Evolutionary conservation across 64 coral and sea anemone species (phyloP).

Genomic region (Catalaphyllia jardinei): DNA sequence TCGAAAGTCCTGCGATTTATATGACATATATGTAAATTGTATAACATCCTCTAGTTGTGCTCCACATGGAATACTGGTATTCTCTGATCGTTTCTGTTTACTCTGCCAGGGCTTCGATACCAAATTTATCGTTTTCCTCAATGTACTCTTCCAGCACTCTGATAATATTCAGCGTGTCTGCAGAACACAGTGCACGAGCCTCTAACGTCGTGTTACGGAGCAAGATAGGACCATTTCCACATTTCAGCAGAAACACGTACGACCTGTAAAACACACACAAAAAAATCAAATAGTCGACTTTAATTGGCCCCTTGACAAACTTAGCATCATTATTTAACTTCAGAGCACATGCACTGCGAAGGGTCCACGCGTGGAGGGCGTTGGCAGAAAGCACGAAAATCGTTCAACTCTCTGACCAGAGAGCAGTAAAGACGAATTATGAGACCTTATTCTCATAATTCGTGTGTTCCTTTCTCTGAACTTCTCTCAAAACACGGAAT

Average conservation of each 20-base stretch:
- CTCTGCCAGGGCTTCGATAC: neutral
- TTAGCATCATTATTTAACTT: no score
- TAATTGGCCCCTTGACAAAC: no score
- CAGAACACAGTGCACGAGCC: slow-evolving; percentile 48
- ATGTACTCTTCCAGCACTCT: slow-evolving; percentile 85
- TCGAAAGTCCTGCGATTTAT: no score
- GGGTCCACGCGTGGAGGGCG: no score
- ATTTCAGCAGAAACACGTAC: slow-evolving; percentile 84
- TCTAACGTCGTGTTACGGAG: slow-evolving; percentile 87
- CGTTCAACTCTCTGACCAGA: no score
- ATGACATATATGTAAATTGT: no score
- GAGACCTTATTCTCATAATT: no score
- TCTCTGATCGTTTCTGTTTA: neutral
- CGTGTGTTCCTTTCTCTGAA: no score
- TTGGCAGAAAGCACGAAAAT: no score
- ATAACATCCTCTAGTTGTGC: neutral
- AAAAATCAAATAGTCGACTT: neutral
- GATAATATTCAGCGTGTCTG: slow-evolving; percentile 74
- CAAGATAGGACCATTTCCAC: slow-evolving; percentile 80
- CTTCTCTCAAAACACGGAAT: no score
- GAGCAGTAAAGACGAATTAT: no score
- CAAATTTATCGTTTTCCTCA: slow-evolving; percentile 68
- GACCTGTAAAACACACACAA: slow-evolving; percentile 60
- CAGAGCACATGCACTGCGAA: no score
- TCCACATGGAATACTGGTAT: neutral